Evolutionary conservation across 2,888 invertebrate species (phyloP), one percentile per base, ranked within the genome.

Genomic region (Drosophila mercatorum): DNA sequence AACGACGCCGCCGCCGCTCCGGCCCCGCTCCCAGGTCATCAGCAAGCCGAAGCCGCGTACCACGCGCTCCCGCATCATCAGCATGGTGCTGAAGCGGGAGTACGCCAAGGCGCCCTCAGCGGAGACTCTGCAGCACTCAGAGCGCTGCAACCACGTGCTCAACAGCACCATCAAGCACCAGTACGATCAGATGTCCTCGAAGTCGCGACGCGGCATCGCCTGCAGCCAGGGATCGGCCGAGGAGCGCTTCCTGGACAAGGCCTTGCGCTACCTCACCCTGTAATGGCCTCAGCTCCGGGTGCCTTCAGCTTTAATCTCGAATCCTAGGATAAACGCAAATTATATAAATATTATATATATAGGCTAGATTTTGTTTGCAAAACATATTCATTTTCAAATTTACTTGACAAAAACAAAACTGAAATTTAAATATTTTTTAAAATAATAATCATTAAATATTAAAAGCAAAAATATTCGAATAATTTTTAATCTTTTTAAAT

Each of bases 221-320:
- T 67, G 58, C 52, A 34, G 34, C 2, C 69, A 73, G 6, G 72
- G 70, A 0, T 75, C 86, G 0, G 38, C 78, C 2, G 84, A 90
- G 31, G 77, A 82, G 40, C 73, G 87, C 34, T 91, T 91, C 65
- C 68, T 92, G 10, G 80, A 90, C 68, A 91, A 88, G 56, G 92
- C 91, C 4, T 59, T 92, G 75, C 84, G 91, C 31, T 91, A 89
- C 59, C 70, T 92, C 47, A 91, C 91, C 47, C 78, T 92, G 78
- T 92, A 68, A 80, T 68, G 41, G 17, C 1, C 31, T 26, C 28
- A 12, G 22, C 28, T 46, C n/a, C 1, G n/a, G 26, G 26, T 46
- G 44, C 26, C 36, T 26, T 36, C n/a, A 57, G 57, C 36, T 58
- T 58, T 46, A 46, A 38, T 11, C 5, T 1, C 0, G 36, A 57